Conservation (phyloP, 2,797 vertebrate species). For the Bradypus variegatus region DNA sequence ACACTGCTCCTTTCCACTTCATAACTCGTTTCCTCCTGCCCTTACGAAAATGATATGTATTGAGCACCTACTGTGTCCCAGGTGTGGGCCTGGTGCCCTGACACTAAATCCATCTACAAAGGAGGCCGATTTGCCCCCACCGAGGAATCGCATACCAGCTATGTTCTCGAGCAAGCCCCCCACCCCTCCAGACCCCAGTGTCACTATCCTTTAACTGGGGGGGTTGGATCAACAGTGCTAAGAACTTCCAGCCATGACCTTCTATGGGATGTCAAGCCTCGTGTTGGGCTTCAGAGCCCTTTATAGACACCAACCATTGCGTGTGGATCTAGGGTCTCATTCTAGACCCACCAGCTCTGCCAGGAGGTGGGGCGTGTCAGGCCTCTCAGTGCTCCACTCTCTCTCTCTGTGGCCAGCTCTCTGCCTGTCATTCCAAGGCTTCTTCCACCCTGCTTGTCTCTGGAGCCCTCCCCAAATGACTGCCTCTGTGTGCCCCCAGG, state of each 20-base stretch:
- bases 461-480: background rate
- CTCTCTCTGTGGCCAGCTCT: background rate
- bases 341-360: background rate
- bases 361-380: background rate
- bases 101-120: background rate
- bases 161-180: background rate
- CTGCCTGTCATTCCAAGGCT: background rate
- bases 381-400: background rate
- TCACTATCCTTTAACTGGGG: background rate
- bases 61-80: background rate
- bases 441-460: background rate
- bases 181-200: background rate
- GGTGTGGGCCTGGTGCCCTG: background rate
- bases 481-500: constrained; percentile 69
- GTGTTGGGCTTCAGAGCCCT: background rate
- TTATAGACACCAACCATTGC: background rate
- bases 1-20: background rate
- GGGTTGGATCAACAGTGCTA: background rate
- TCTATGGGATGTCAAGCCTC: background rate
- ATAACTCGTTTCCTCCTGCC: background rate
- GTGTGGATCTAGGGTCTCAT: background rate
- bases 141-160: background rate
- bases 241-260: background rate
- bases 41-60: background rate
- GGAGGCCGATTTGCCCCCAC: background rate